Percentiles rank a stretch among this genome's conserved stretches.
Conservation (phyloP, 2,888 invertebrate species). For the Chydorus sphaericus region DNA sequence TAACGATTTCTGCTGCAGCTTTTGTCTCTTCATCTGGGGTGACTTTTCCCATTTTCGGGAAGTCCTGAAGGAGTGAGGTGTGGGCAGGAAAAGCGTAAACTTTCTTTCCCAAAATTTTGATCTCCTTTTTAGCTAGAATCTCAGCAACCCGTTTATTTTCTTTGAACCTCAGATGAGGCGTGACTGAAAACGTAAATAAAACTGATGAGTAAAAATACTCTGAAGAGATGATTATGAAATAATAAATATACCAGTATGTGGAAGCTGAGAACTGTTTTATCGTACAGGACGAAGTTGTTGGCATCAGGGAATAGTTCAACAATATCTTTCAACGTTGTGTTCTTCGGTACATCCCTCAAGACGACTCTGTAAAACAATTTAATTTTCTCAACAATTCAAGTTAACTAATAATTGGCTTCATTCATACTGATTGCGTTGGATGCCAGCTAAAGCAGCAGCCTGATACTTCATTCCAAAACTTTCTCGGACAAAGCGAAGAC, state of each 20-base stretch:
- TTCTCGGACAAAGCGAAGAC: neutral
- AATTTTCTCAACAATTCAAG: neutral
- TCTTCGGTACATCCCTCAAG: constrained; percentile 7
- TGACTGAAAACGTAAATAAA: neutral
- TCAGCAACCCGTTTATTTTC: neutral
- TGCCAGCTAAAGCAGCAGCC: neutral
- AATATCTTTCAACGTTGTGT: neutral
- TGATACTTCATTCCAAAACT: neutral
- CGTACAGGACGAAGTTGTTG: neutral
- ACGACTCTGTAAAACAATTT: constrained; percentile 3
- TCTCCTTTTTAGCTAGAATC: neutral
- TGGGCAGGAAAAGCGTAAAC: neutral
- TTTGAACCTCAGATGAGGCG: neutral
- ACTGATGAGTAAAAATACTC: neutral
- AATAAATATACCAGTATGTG: neutral
- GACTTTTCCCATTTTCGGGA: constrained; percentile 4
- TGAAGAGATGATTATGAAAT: too few species aligned
- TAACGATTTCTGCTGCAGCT: neutral
- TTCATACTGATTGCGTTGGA: neutral
- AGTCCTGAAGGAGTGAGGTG: neutral
- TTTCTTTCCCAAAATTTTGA: neutral
- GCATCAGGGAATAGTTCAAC: constrained; percentile 4
- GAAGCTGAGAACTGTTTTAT: constrained; percentile 4
- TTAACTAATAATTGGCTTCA: neutral
- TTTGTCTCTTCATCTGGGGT: neutral